Conservation (phyloP, 2,888 invertebrate species). For the Pharmacophagus antenor region DNA sequence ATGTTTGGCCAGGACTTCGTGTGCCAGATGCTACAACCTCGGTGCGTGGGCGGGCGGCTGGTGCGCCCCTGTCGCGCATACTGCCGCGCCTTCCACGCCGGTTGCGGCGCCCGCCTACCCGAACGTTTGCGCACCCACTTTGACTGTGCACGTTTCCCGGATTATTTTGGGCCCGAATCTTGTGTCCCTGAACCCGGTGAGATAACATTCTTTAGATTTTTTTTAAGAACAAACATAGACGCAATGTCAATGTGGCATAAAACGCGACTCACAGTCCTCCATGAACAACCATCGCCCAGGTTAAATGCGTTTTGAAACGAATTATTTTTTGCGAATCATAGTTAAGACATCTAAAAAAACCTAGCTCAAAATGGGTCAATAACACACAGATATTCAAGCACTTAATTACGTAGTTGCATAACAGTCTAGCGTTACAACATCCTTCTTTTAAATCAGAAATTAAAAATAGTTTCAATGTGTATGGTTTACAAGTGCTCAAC, state of each 20-base stretch:
- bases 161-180: constrained; percentile 86
- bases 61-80: constrained; percentile 90
- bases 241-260: neutral
- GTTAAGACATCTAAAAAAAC: too few relatives aligned
- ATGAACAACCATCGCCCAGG: neutral
- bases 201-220: neutral
- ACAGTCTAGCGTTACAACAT: too few relatives aligned
- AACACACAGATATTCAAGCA: too few relatives aligned
- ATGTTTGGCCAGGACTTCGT: constrained; percentile 84
- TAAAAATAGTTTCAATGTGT: too few relatives aligned
- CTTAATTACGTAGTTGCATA: too few relatives aligned
- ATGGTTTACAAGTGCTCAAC: too few relatives aligned
- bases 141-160: constrained; percentile 90
- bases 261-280: neutral
- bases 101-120: constrained; percentile 89
- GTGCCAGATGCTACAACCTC: constrained; percentile 91
- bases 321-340: too few relatives aligned
- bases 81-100: constrained; percentile 91
- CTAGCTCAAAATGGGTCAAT: too few relatives aligned
- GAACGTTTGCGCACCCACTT: constrained; percentile 85
- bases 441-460: too few relatives aligned
- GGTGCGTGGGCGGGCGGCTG: constrained; percentile 83
- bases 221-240: neutral
- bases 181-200: constrained; percentile 89
- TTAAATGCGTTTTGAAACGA: too few relatives aligned